Percentiles rank a stretch among this genome's conserved stretches.
These are phyloP conservation scores for Lophius piscatorius DNA, from an alignment of 2,113 vertebrate genomes.

Conservation along the genomic window DNA sequence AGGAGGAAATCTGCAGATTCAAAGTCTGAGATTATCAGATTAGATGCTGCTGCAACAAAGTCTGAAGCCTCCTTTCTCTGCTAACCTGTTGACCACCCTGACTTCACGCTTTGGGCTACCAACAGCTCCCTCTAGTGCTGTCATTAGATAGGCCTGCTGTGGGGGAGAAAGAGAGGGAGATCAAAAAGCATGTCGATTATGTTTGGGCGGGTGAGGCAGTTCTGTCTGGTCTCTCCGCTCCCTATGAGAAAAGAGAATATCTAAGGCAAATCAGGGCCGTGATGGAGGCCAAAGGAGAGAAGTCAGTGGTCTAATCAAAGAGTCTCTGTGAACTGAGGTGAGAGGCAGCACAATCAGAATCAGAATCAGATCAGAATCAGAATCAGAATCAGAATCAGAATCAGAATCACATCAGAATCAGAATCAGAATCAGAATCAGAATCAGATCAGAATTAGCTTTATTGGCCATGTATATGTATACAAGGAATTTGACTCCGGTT, in stretches of 20 bases:
- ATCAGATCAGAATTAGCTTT: no score
- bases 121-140: conserved; percentile 63
- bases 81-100: conserved; percentile 2
- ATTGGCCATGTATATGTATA: no score
- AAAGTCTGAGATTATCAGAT: conserved; percentile 9
- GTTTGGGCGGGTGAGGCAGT: conserved; percentile 12
- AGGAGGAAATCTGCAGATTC: conserved; percentile 3
- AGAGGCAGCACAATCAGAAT: no score
- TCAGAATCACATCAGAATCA: no score
- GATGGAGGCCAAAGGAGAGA: conserved; percentile 28
- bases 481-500: no score
- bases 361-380: no score
- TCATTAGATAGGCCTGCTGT: conserved; percentile 1
- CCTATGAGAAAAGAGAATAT: conserved; percentile 41
- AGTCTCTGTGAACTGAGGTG: conserved; percentile 49
- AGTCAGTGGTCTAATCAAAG: background rate
- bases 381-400: no score
- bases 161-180: background rate
- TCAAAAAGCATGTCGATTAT: conserved; percentile 6
- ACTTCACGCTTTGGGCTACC: conserved; percentile 24
- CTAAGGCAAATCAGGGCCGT: conserved; percentile 38
- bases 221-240: conserved; percentile 32
- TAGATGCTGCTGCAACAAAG: conserved; percentile 12
- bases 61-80: conserved; percentile 5
- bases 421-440: no score